These are phyloP conservation scores for Trichogramma dendrolimi DNA, from an alignment of 2,888 invertebrate species.

Conservation along the genomic window DNA sequence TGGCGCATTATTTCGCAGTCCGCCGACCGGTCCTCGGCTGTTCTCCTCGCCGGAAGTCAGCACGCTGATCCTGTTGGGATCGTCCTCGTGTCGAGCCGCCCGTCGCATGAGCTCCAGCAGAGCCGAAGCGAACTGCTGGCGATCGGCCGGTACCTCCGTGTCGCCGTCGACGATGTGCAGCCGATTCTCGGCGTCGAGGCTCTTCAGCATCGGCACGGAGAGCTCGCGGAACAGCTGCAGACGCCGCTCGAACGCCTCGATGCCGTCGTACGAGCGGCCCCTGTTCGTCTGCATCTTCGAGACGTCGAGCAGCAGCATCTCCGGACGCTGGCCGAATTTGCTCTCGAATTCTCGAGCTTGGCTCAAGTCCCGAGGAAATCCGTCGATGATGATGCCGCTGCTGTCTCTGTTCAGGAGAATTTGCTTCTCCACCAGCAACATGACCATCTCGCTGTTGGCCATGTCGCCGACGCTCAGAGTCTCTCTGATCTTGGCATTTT, in stretches of 20 bases:
- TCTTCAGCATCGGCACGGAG: conserved; percentile 84
- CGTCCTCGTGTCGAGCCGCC: conserved; percentile 40
- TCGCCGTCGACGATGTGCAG: conserved; percentile 86
- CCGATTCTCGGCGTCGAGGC: conserved; percentile 75
- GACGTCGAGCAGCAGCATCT: conserved; percentile 82
- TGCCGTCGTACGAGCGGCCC: conserved; percentile 79
- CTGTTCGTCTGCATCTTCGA: conserved; percentile 84
- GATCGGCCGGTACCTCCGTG: conserved; percentile 74
- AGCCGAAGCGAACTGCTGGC: conserved; percentile 70
- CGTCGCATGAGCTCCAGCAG: conserved; percentile 65
- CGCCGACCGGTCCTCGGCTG: conserved; percentile 32
- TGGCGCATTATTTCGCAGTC: conserved; percentile 38
- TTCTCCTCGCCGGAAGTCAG: conserved; percentile 27
- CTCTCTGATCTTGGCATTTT: conserved; percentile 62
- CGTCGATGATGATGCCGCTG: conserved; percentile 85
- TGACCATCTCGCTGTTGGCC: conserved; percentile 73
- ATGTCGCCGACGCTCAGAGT: conserved; percentile 77
- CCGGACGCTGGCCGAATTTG: conserved; percentile 76
- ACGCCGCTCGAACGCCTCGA: conserved; percentile 77
- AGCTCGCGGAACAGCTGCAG: conserved; percentile 83
- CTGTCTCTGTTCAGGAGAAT: conserved; percentile 51
- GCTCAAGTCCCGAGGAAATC: conserved; percentile 85
- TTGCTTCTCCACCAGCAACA: conserved; percentile 70
- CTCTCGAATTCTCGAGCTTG: conserved; percentile 86
- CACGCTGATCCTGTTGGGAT: conserved; percentile 30